Percentiles rank a stretch among this genome's conserved stretches.
These are phyloP conservation scores for Arrhamphus sclerolepis DNA, from an alignment of 2,797 vertebrate genomes.

Conservation along the genomic window DNA sequence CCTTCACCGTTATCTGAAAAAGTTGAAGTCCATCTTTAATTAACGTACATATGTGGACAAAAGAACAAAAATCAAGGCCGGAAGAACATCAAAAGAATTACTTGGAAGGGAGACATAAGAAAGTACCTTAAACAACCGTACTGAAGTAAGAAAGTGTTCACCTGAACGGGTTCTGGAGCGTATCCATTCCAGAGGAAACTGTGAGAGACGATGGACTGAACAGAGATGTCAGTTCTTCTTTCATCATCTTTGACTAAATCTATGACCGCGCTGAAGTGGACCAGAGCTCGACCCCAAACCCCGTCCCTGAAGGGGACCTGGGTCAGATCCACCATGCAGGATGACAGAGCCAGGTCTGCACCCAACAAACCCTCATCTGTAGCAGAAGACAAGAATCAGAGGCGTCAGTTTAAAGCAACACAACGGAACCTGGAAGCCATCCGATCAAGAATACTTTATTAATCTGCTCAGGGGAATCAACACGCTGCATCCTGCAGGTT, in stretches of 20 bases:
- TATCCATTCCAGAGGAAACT: conserved; percentile 90
- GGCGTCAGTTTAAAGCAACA: too few species aligned
- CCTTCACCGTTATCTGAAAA: conserved; percentile 85
- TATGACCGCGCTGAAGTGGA: conserved; percentile 83
- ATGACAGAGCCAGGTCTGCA: conserved; percentile 87
- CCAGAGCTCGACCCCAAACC: conserved; percentile 76
- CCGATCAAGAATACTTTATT: too few species aligned
- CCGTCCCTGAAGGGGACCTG: conserved; percentile 74
- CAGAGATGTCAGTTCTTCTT: conserved; percentile 79
- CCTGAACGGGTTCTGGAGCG: conserved; percentile 82
- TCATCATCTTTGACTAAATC: conserved; percentile 86
- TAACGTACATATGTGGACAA: too few species aligned
- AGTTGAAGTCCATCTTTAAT: conserved; percentile 1
- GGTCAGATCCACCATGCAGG: conserved; percentile 84
- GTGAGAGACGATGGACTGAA: conserved; percentile 78
- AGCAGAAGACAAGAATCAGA: not conserved
- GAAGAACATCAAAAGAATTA: too few species aligned
- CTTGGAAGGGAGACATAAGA: too few species aligned
- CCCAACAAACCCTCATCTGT: conserved; percentile 76
- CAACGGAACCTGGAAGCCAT: too few species aligned
- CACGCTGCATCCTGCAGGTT: too few species aligned
- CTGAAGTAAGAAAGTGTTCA: conserved; percentile 54
- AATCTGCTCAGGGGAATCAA: too few species aligned
- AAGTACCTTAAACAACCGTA: too few species aligned
- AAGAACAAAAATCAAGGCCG: not conserved